Evolutionary conservation across 2,888 invertebrate species (phyloP).

Genomic region (Saturnia pavonia): DNA sequence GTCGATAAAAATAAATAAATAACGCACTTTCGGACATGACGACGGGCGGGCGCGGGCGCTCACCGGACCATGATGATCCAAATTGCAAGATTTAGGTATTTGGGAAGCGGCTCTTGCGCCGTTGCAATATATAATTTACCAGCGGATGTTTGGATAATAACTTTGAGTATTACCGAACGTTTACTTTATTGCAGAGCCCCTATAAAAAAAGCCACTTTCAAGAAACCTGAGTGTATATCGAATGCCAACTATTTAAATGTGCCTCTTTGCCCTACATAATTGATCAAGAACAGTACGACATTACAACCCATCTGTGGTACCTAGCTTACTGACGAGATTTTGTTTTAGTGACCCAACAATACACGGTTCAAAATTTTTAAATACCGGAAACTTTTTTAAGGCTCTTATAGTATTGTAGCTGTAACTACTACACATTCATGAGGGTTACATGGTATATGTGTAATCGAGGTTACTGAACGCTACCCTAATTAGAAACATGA

Average conservation of each 20-base stretch:
- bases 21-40: slow-evolving; percentile 76
- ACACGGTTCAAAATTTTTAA: neutral
- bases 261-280: neutral
- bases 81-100: slow-evolving; percentile 64
- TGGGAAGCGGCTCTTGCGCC: slow-evolving; percentile 48
- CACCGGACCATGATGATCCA: slow-evolving; percentile 61
- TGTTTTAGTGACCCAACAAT: neutral
- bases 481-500: slow-evolving; percentile 4
- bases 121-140: slow-evolving; percentile 51
- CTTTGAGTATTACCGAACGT: slow-evolving; percentile 51
- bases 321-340: neutral
- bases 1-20: slow-evolving; percentile 72
- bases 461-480: neutral
- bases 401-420: neutral
- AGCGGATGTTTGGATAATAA: slow-evolving; percentile 72
- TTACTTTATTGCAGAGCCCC: slow-evolving; percentile 30
- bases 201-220: slow-evolving; percentile 24
- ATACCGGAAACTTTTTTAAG: neutral
- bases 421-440: neutral
- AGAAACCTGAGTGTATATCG: slow-evolving; percentile 18
- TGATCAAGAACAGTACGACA: neutral
- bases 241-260: neutral
- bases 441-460: neutral
- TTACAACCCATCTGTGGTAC: neutral
- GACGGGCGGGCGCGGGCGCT: slow-evolving; percentile 63